phyloP scores from a whole-genome alignment of 2,888 invertebrate species.

The Heliconius aoede region DNA sequence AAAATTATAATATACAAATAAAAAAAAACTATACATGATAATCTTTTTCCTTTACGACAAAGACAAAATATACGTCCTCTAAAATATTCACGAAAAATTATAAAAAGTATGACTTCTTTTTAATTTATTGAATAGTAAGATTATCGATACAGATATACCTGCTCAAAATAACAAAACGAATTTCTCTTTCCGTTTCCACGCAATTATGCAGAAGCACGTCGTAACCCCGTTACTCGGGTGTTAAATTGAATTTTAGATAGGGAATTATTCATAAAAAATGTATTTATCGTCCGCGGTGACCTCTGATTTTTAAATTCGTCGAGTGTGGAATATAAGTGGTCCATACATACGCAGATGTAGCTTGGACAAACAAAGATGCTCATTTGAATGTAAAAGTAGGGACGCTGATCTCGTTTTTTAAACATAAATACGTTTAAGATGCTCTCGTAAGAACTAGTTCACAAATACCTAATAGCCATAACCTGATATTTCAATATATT shows the following conservation, averaged over 20 bases:
- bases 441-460: constrained; percentile 34
- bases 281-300: constrained; percentile 73
- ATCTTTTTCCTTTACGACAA: too few relatives aligned
- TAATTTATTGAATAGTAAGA: neutral
- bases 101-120: neutral
- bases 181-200: constrained; percentile 9
- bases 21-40: neutral
- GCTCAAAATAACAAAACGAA: constrained; percentile 54
- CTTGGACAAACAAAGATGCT: constrained; percentile 73
- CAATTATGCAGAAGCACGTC: constrained; percentile 69
- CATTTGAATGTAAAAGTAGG: constrained; percentile 76
- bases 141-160: neutral
- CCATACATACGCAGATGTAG: constrained; percentile 76
- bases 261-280: constrained; percentile 76
- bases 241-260: constrained; percentile 78
- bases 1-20: constrained; percentile 30
- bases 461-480: constrained; percentile 26
- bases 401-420: constrained; percentile 70
- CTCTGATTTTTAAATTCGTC: constrained; percentile 66
- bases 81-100: constrained; percentile 22
- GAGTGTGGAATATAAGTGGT: constrained; percentile 65
- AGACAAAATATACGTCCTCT: neutral
- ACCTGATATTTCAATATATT: neutral
- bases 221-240: constrained; percentile 79
- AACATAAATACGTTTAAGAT: constrained; percentile 64